Percentiles rank a stretch among this genome's conserved stretches.
Conservation (phyloP, 1,140 invertebrate genomes). For the Neodiprion pinetum region DNA sequence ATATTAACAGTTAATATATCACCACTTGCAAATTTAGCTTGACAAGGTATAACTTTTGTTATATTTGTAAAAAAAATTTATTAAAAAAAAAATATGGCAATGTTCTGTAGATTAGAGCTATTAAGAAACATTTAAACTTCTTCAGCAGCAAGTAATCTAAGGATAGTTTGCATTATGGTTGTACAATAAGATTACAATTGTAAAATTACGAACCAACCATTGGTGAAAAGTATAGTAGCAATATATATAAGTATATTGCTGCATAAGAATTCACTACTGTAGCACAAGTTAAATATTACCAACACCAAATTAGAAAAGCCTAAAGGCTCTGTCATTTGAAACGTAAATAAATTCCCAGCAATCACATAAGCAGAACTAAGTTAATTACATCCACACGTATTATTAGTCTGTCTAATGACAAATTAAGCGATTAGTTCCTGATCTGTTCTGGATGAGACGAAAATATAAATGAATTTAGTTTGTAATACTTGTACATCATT, state of each 20-base stretch:
- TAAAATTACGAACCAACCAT: conserved; percentile 15
- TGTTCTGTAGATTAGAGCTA: too few relatives aligned
- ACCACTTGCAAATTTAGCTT: conserved; percentile 9
- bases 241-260: too few relatives aligned
- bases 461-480: too few relatives aligned
- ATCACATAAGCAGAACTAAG: neutral
- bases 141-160: conserved; percentile 27
- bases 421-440: neutral
- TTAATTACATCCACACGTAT: neutral
- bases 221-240: conserved; percentile 16
- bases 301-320: conserved; percentile 13
- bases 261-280: conserved; percentile 15
- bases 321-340: neutral
- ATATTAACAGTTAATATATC: conserved; percentile 19
- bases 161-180: conserved; percentile 35
- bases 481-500: too few relatives aligned
- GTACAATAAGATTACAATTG: conserved; percentile 25
- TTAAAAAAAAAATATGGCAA: too few relatives aligned
- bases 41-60: too few relatives aligned
- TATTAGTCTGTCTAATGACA: neutral
- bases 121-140: too few relatives aligned
- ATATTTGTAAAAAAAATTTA: too few relatives aligned
- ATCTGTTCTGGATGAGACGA: too few relatives aligned
- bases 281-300: conserved; percentile 27
- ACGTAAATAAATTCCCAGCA: neutral